A percentile compares a stretch with the other conserved stretches of the same genome.
Conservation (phyloP, 1,140 invertebrate genomes). For the Megalonaias nervosa region DNA sequence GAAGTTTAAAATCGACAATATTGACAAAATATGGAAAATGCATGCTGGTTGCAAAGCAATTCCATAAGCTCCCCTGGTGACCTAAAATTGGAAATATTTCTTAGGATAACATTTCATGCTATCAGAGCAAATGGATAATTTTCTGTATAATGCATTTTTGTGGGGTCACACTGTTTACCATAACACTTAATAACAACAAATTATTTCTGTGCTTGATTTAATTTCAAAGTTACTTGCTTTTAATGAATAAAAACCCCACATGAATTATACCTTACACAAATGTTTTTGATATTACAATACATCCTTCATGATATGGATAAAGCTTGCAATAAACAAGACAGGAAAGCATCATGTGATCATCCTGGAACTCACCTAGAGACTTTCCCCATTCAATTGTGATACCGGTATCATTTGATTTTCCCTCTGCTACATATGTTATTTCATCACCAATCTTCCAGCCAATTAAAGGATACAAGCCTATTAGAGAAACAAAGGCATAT, state of each 20-base stretch:
- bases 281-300: background rate
- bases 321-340: background rate
- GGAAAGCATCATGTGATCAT: background rate
- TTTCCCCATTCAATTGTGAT: slow-evolving; percentile 90
- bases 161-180: no score
- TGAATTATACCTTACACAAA: background rate
- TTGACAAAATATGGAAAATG: no score
- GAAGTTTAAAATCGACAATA: no score
- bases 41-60: no score
- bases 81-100: no score
- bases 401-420: slow-evolving; percentile 88
- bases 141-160: no score
- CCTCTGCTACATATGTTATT: slow-evolving; percentile 87
- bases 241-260: background rate
- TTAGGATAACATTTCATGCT: no score
- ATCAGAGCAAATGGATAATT: no score
- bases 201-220: background rate
- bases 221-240: background rate
- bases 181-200: background rate
- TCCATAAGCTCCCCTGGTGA: no score
- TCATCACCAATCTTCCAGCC: slow-evolving; percentile 79
- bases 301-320: background rate
- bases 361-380: slow-evolving; percentile 77
- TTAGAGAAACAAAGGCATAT: slow-evolving; percentile 2
- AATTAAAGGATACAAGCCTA: slow-evolving; percentile 90